These are phyloP conservation scores for Nomia melanderi DNA, from an alignment of 1,140 invertebrate genomes.

Conservation along the genomic window DNA sequence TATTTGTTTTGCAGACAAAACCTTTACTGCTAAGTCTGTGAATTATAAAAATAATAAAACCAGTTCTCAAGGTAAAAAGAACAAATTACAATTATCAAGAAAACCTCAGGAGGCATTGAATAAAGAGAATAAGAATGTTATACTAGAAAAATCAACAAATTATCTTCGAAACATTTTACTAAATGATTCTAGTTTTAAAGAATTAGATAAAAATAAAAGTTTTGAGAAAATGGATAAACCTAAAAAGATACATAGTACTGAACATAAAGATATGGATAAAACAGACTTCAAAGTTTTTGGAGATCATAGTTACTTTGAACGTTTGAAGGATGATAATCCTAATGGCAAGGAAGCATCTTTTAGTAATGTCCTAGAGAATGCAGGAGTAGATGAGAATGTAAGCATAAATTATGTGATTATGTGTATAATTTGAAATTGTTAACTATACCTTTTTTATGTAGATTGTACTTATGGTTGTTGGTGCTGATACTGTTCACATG, in stretches of 20 bases:
- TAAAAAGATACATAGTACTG: constrained; percentile 49
- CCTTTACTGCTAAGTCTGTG: constrained; percentile 68
- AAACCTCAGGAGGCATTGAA: constrained; percentile 75
- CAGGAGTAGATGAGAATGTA: constrained; percentile 72
- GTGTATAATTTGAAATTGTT: constrained; percentile 11
- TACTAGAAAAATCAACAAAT: constrained; percentile 73
- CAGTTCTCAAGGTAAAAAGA: constrained; percentile 63
- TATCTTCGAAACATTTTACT: constrained; percentile 75
- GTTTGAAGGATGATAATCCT: constrained; percentile 62
- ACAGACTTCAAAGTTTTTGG: constrained; percentile 69
- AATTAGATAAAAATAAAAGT: constrained; percentile 68
- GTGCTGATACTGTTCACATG: constrained; percentile 74
- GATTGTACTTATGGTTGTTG: constrained; percentile 80
- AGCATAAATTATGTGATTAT: constrained; percentile 46
- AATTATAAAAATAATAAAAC: constrained; percentile 70
- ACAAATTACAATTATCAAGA: constrained; percentile 60
- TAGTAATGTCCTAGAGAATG: constrained; percentile 65
- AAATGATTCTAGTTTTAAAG: constrained; percentile 70
- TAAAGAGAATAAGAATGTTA: constrained; percentile 77
- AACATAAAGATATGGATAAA: constrained; percentile 38
- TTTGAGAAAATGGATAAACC: constrained; percentile 54
- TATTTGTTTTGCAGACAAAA: constrained; percentile 65
- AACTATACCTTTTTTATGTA: constrained; percentile 65
- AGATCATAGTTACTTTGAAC: constrained; percentile 78
- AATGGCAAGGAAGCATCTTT: constrained; percentile 53